Evolutionary conservation across 2,113 vertebrate species (phyloP), one percentile per base, ranked within the genome.

Genomic region (Cyphomyrus discorhynchus): DNA sequence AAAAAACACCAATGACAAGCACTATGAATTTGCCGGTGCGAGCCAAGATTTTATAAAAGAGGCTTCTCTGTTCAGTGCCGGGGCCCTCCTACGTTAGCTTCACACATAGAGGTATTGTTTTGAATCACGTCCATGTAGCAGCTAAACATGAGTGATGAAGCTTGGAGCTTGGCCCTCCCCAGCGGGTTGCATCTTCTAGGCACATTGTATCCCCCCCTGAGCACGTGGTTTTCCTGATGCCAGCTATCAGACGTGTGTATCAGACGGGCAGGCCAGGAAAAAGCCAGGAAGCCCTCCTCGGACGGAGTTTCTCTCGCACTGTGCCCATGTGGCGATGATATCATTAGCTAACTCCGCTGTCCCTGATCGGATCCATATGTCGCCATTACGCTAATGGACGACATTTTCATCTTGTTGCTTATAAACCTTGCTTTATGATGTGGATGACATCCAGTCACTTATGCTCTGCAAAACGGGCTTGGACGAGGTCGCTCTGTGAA

Each of bases 291-390:
- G 90, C 90, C 89, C 92, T 88, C 21, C 13, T 19, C 91, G 90
- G 53, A 49, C 85, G 89, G 91, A 90, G 88, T 88, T 86, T 31
- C 91, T 85, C 92, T 91, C 89, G 89, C 11, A 2, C 46, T 50
- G 35, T 52, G 83, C 90, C 89, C 91, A 93, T 92, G 91, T 89
- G 91, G 88, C 86, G 87, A 92, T 92, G 92, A 92, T 92, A 92
- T 91, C 90, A 91, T 92, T 92, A 93, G 91, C 86, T 92, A 83
- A 86, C 90, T 92, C 47, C 45, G 84, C 62, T 86, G 52, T 56
- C 47, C 74, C 88, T 92, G 89, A 94, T 94, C 91, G 90, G 85
- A 91, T 93, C 92, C 94, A 93, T 45, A 89, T 89, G 89, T 89
- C 89, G 5, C 58, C 47, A 24, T 56, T 52, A 80, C 19, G 10